Evolutionary conservation across 2,113 vertebrate species (phyloP).

Genomic region (Pangasianodon hypophthalmus): DNA sequence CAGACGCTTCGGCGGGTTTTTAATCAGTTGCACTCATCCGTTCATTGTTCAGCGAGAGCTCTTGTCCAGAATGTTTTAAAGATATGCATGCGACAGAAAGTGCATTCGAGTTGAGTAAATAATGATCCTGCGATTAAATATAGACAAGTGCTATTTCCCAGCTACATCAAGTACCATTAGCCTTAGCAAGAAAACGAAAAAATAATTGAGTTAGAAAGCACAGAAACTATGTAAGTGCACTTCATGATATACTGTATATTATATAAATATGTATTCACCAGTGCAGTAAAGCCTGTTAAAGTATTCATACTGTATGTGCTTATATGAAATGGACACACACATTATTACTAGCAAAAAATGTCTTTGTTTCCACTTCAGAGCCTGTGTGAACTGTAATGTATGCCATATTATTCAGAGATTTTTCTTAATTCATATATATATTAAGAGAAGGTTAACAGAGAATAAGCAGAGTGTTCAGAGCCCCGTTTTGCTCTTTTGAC

Average conservation of each 20-base stretch:
- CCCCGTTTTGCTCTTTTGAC: not conserved
- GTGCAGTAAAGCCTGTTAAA: not conserved
- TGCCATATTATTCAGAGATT: not conserved
- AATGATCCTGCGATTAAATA: constrained; percentile 3
- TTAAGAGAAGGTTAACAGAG: not conserved
- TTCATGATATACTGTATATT: not conserved
- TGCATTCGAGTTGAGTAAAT: not conserved
- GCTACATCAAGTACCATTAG: not conserved
- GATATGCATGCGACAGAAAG: not conserved
- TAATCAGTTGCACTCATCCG: not conserved
- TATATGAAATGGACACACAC: not conserved
- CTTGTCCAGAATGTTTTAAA: not conserved
- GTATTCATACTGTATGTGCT: not conserved
- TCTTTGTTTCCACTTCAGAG: not conserved
- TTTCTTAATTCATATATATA: not conserved
- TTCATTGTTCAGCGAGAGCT: not conserved
- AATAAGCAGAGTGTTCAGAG: not conserved
- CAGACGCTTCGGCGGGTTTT: not conserved
- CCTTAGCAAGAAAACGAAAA: constrained; percentile 3
- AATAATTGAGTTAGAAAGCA: not conserved
- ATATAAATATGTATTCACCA: not conserved
- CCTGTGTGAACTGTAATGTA: not conserved
- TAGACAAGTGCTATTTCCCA: not conserved
- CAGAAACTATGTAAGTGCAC: not conserved
- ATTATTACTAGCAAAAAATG: not conserved